Evolutionary conservation across 1,140 invertebrate species (phyloP).

Genomic region (Uloborus diversus): DNA sequence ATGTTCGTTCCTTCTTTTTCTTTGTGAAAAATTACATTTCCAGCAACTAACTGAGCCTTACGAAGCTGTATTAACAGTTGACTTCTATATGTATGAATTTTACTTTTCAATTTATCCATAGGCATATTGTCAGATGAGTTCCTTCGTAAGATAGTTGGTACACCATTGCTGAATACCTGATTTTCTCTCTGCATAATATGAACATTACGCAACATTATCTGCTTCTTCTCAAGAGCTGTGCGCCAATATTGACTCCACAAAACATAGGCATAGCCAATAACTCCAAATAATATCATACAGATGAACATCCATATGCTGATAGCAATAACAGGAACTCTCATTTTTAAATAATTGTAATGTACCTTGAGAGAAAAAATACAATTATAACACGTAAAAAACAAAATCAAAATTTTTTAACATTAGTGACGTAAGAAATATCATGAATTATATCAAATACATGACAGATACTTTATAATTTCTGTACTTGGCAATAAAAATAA

Average conservation of each 20-base stretch:
- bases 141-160: not conserved
- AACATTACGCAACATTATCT: too few species aligned
- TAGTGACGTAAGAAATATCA: too few species aligned
- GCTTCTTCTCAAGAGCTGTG: conserved; percentile 38
- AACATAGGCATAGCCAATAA: conserved; percentile 76
- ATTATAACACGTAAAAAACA: too few species aligned
- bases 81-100: conserved; percentile 58
- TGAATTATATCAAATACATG: too few species aligned
- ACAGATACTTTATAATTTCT: too few species aligned
- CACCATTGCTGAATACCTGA: not conserved
- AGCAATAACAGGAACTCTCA: conserved; percentile 64
- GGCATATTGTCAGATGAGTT: conserved; percentile 45
- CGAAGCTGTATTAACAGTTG: conserved; percentile 59
- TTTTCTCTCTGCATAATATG: conserved; percentile 10
- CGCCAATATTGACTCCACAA: conserved; percentile 76
- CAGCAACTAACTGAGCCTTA: conserved; percentile 56
- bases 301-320: conserved; percentile 77
- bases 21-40: conserved; percentile 65
- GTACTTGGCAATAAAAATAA: too few species aligned
- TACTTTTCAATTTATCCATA: conserved; percentile 55
- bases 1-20: conserved; percentile 59
- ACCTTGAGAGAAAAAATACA: too few species aligned
- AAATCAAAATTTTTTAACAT: too few species aligned
- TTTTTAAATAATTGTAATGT: not conserved
- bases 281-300: conserved; percentile 75